phyloP scores from a whole-genome alignment of 1,140 invertebrate genomes.

The Aphaenogaster floridana region DNA sequence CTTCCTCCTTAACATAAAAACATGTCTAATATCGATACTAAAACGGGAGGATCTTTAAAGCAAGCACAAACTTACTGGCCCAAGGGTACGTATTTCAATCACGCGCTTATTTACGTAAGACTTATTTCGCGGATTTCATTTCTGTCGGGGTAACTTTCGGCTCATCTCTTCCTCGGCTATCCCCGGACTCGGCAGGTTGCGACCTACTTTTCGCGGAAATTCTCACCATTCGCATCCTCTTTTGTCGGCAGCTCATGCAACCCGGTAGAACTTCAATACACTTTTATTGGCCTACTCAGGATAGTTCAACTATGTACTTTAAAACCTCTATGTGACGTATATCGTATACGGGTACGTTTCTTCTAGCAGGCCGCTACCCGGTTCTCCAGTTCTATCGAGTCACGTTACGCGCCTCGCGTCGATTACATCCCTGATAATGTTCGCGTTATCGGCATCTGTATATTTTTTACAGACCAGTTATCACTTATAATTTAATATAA shows the following conservation, averaged over 20 bases:
- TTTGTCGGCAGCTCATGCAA: constrained; percentile 42
- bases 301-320: constrained; percentile 58
- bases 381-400: constrained; percentile 36
- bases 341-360: constrained; percentile 18
- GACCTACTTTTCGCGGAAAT: constrained; percentile 15
- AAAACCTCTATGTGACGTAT: constrained; percentile 23
- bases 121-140: constrained; percentile 44
- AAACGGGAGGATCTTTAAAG: neutral
- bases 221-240: constrained; percentile 9
- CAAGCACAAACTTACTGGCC: constrained; percentile 21
- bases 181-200: neutral
- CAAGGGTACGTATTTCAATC: constrained; percentile 32
- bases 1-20: constrained; percentile 6
- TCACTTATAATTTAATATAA: constrained; percentile 1
- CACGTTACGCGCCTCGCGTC: neutral
- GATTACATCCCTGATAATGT: constrained; percentile 43
- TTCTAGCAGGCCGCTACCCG: constrained; percentile 58
- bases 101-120: constrained; percentile 35
- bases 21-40: constrained; percentile 31
- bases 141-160: constrained; percentile 30
- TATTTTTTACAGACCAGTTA: neutral
- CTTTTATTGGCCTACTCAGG: constrained; percentile 69
- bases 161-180: constrained; percentile 32
- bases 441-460: neutral
- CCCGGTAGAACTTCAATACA: constrained; percentile 70